Base-by-base conservation (phyloP, 2,888 invertebrate genomes). In the Agrochola lota region DNA sequence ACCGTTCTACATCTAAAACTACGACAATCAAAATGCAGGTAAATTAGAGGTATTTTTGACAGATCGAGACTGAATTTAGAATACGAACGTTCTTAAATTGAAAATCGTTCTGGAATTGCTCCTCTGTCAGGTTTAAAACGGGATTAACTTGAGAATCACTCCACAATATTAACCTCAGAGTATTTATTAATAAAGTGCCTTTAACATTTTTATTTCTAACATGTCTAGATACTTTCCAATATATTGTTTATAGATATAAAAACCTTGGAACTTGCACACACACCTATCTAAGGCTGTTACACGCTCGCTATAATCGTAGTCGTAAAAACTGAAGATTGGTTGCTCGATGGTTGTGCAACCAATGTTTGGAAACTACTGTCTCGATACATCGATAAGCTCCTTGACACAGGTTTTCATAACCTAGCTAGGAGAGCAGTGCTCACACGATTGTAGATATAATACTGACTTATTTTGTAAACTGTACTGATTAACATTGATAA, bases 281-380 rank as follows among this genome's bases (percentile, higher is more conserved):
- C 84, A 80, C 74, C 78, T 86, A 87, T 85, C 86, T 87, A 74
- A 77, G 77, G 57, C 64, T 35, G 68, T 77, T 64, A 82, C 82
- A 85, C 79, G 81, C 81, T 85, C 70, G 91, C 91, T 89, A 92
- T 94, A 93, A 94, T 93, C 77, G 74, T 84, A 81, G 87, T 92
- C 93, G 91, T 94, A 94, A 94, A 93, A 94, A 89, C 87, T 88
- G 91, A 93, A 90, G 92, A 93, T 93, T 94, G 92, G 87, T 87
- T 90, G 84, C 84, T 83, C 83, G 77, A 73, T 77, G 88, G 90
- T 94, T 95, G 93, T 92, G 94, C 91, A 95, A 94, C 90, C 91
- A 88, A 86, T 91, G 93, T 92, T 93, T 94, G 89, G 87, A 93
- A 92, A 92, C 90, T 90, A 84, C 89, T 93, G 92, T 94, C 94